Evolutionary conservation across 2,113 vertebrate species (phyloP).

Genomic region (Seriola dumerili): DNA sequence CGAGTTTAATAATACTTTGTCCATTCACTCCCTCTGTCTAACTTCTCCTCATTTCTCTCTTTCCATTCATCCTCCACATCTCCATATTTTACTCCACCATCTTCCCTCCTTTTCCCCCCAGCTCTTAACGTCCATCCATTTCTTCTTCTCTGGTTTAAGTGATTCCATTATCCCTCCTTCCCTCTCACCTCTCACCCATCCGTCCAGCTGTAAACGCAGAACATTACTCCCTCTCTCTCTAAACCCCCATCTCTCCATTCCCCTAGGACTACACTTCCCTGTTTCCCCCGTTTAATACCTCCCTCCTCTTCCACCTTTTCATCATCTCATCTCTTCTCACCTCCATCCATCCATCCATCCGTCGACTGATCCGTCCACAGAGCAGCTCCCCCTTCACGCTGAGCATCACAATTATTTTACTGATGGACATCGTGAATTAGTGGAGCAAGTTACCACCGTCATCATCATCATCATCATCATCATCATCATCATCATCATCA

Average conservation of each 20-base stretch:
- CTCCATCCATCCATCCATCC: slow-evolving; percentile 5
- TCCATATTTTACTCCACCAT: too few species aligned
- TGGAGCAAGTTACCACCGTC: slow-evolving; percentile 17
- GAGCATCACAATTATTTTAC: slow-evolving; percentile 55
- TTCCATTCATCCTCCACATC: neutral
- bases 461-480: slow-evolving; percentile 20
- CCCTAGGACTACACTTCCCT: neutral
- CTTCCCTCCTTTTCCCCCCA: neutral
- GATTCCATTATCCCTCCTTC: neutral
- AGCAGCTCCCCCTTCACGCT: slow-evolving; percentile 14
- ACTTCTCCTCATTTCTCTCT: neutral
- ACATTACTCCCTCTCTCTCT: neutral
- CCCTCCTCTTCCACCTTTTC: neutral
- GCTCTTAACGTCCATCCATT: neutral
- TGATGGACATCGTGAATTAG: slow-evolving; percentile 57
- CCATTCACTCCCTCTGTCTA: neutral
- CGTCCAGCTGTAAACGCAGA: neutral
- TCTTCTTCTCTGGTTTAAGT: neutral
- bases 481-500: slow-evolving; percentile 8
- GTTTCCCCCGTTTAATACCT: too few species aligned
- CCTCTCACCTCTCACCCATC: neutral
- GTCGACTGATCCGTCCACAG: neutral
- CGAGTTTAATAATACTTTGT: too few species aligned
- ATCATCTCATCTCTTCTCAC: neutral
- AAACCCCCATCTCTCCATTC: neutral